These are phyloP conservation scores for Crotalus tigris DNA, from an alignment of 2,113 vertebrate genomes.

Conservation along the genomic window DNA sequence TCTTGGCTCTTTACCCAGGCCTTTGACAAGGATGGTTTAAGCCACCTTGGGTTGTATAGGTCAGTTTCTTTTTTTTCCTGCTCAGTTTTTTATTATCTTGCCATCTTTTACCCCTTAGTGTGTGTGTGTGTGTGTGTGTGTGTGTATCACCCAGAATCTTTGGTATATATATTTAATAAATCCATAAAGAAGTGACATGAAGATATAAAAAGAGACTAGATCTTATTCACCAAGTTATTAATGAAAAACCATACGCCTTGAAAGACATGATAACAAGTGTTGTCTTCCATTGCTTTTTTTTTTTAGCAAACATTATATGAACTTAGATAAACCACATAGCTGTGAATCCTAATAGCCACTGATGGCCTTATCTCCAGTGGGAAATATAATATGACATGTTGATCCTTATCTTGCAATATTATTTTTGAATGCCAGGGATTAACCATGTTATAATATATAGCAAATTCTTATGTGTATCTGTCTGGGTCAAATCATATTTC, in stretches of 20 bases:
- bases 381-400: not conserved
- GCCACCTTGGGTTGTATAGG: not conserved
- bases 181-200: not conserved
- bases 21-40: not conserved
- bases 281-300: not conserved
- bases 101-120: not conserved
- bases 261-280: not conserved
- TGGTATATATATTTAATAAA: not conserved
- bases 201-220: not conserved
- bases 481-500: not conserved
- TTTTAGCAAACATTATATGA: not conserved
- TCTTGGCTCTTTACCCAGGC: not conserved
- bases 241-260: not conserved
- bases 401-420: not conserved
- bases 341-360: not conserved
- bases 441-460: not conserved
- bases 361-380: not conserved
- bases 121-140: too few species aligned
- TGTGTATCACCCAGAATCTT: not conserved
- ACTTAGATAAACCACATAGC: not conserved
- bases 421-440: not conserved
- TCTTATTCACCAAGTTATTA: not conserved
- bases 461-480: not conserved
- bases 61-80: not conserved
- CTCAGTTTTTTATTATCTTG: not conserved